These are phyloP conservation scores for Dasysyrphus albostriatus DNA, from an alignment of 2,888 invertebrate species.

Conservation along the genomic window DNA sequence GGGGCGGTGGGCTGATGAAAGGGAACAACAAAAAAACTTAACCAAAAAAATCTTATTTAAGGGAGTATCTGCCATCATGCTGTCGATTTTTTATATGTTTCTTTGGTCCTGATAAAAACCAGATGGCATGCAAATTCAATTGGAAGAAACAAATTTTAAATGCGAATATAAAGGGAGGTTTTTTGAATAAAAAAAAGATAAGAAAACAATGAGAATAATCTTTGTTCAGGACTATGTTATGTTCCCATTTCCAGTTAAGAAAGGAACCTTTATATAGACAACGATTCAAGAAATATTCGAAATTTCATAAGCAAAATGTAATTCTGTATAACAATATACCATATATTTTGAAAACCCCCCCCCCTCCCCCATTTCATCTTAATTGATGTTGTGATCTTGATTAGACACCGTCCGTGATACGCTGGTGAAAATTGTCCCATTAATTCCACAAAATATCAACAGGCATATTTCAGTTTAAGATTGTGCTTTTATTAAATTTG, in stretches of 20 bases:
- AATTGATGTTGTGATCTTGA: too few species aligned
- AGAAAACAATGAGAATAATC: slow-evolving; percentile 3
- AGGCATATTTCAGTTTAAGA: too few species aligned
- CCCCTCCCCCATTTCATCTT: too few species aligned
- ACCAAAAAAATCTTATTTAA: slow-evolving; percentile 20
- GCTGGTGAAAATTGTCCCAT: too few species aligned
- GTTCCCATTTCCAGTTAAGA: background rate
- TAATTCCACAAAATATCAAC: too few species aligned
- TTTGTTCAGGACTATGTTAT: background rate
- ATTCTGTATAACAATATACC: too few species aligned
- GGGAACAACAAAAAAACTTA: slow-evolving; percentile 5
- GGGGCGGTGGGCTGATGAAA: background rate
- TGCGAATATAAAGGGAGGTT: slow-evolving; percentile 7
- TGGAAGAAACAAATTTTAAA: slow-evolving; percentile 38
- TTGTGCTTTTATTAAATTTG: too few species aligned
- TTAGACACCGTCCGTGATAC: too few species aligned
- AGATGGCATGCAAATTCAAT: slow-evolving; percentile 71
- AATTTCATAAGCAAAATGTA: background rate
- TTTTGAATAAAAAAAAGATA: background rate
- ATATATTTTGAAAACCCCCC: too few species aligned
- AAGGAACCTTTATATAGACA: background rate
- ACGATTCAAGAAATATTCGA: background rate
- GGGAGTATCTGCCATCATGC: slow-evolving; percentile 34
- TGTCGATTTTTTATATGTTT: slow-evolving; percentile 36
- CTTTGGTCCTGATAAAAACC: slow-evolving; percentile 14